Percentiles rank a stretch among this genome's conserved stretches.
Evolutionary conservation across 2,113 vertebrate species (phyloP).

Genomic region (Elgaria multicarinata): DNA sequence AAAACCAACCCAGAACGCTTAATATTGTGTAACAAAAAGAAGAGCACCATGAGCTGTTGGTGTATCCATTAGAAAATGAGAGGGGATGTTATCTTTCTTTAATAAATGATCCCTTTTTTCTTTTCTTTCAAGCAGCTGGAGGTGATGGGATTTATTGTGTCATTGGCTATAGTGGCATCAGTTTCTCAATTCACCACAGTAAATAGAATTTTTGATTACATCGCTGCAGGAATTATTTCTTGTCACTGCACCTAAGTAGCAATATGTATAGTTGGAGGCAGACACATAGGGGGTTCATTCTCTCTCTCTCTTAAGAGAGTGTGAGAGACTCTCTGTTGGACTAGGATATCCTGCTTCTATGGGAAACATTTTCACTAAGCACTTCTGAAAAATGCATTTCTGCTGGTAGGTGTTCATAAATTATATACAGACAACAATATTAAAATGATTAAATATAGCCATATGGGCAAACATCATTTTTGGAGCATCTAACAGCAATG

Average conservation of each 20-base stretch:
- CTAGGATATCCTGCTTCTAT: slow-evolving; percentile 19
- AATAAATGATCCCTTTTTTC: background rate
- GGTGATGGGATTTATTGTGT: slow-evolving; percentile 20
- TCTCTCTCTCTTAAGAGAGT: background rate
- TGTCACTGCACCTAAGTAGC: slow-evolving; percentile 16
- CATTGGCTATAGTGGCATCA: background rate
- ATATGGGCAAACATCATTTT: slow-evolving; percentile 12
- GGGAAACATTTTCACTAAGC: slow-evolving; percentile 46
- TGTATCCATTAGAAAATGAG: slow-evolving; percentile 2
- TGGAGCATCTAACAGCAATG: slow-evolving; percentile 14
- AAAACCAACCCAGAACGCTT: background rate
- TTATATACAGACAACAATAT: slow-evolving; percentile 18
- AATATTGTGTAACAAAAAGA: background rate
- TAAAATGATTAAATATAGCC: slow-evolving; percentile 46
- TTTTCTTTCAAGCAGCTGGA: slow-evolving; percentile 16
- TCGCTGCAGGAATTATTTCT: slow-evolving; percentile 17
- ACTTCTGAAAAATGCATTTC: slow-evolving; percentile 43
- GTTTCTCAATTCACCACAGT: background rate
- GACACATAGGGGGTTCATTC: background rate
- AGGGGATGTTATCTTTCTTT: slow-evolving; percentile 12
- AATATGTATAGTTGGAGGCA: slow-evolving; percentile 18
- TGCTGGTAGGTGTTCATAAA: slow-evolving; percentile 20
- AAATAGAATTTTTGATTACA: slow-evolving; percentile 26
- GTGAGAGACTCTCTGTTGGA: background rate
- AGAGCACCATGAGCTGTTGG: background rate